Evolutionary conservation across 2,888 invertebrate species (phyloP), one percentile per base, ranked within the genome.

Genomic region (Panopea generosa): DNA sequence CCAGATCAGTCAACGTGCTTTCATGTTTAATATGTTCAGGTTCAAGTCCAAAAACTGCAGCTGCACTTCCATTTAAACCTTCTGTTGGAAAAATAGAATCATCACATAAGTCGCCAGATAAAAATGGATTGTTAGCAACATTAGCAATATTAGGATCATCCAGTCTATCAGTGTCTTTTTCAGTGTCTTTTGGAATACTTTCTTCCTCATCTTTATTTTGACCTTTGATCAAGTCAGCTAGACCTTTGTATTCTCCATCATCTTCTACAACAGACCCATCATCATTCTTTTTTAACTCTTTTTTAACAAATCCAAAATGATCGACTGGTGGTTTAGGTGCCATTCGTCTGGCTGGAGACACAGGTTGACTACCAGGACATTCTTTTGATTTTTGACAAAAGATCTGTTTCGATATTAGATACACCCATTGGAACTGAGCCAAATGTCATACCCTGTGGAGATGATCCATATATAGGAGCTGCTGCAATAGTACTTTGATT

Each of bases 261-360:
- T 78, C 67, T 29, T 77, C 68, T 43, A 65, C 43, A 38, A n/a
- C 22, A 20, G 56, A 29, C 11, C 6, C 11, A 11, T 33, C 33
- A 33, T 11, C 33, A 33, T 4, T 4, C 20, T 60, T 49, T 60
- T 73, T 72, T 7, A 80, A 27, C 49, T 67, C 77, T 55, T 77
- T 74, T 38, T 77, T 77, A 0, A 81, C 81, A 72, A 81, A 81
- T 16, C 72, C 66, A 71, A 81, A 81, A 38, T 62, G 77, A 38
- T 81, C 81, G 4, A 11, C 6, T 38, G 70, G 62, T 22, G 66
- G 74, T 18, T 61, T 60, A 7, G 56, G 40, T 20, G 40, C 43
- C 40, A 24, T 18, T 55, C 68, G 67, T 62, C 75, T 74, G 20
- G 59, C 68, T 57, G 81, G 81, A n/a, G 77, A 69, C 40, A 74